phyloP scores from a whole-genome alignment of 2,888 invertebrate genomes.

The Mesorhabditis belari region DNA sequence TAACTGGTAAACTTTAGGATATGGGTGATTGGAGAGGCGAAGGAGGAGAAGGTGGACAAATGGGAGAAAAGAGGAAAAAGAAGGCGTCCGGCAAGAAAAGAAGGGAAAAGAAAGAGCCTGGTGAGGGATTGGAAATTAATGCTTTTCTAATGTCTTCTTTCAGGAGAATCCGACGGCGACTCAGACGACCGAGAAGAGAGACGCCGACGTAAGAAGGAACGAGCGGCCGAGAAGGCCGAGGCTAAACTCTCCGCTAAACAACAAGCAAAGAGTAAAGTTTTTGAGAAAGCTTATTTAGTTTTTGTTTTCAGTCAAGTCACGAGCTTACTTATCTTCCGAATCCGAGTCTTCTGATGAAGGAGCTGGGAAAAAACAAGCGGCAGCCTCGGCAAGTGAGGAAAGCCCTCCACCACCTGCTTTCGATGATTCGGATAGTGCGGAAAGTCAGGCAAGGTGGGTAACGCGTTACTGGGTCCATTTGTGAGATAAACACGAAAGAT shows the following conservation, averaged over 20 bases:
- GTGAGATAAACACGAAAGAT: too few species aligned
- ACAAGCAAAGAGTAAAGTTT: constrained; percentile 16
- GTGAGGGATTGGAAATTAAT: neutral
- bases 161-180: neutral
- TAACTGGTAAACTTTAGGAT: too few species aligned
- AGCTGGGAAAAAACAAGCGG: constrained; percentile 4
- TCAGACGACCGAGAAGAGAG: neutral
- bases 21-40: constrained; percentile 28
- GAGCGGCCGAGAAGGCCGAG: constrained; percentile 10
- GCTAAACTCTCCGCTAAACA: constrained; percentile 31
- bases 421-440: constrained; percentile 5
- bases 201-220: constrained; percentile 5
- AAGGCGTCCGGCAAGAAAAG: constrained; percentile 2
- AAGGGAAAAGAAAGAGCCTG: neutral
- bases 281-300: neutral
- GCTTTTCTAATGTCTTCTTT: neutral
- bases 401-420: constrained; percentile 4
- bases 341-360: constrained; percentile 29
- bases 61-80: constrained; percentile 16
- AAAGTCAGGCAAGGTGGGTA: neutral
- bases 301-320: constrained; percentile 28
- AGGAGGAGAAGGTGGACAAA: constrained; percentile 24
- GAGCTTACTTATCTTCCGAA: constrained; percentile 33
- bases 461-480: neutral
- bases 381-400: constrained; percentile 9